Evolutionary conservation across 1,140 invertebrate species (phyloP), one percentile per base, ranked within the genome.

Genomic region (Tetranychus cinnabarinus): DNA sequence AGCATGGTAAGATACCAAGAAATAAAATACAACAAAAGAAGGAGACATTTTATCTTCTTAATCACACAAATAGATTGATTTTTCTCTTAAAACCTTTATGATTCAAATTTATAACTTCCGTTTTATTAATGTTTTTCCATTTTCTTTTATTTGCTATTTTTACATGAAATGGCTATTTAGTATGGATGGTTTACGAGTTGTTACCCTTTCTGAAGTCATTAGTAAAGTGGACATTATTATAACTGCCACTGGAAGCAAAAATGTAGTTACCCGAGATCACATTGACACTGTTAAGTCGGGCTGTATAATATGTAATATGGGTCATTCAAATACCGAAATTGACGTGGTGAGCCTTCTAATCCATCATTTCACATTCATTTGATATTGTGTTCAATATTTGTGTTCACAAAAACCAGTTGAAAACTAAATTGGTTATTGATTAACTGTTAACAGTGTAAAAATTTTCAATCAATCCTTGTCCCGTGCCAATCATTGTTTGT

Each of bases 261-360:
- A 92, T 70, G 89, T 96, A 23, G 88, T 97, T 36, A 88, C 85
- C 7, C 78, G 90, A 13, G 86, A 91, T 66, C 87, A 93, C 69
- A 89, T 96, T 86, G 90, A 96, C 74, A 83, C 89, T 68, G 88
- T 96, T 85, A 93, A 93, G 76, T 92, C 86, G 70, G 90, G 90
- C 56, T 92, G 89, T 71, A 87, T 96, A 61, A 81, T 97, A 0
- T 95, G 90, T 74, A 96, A 96, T 75, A 97, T 97, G 89, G 91
- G 91, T 0, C 91, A 96, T 75, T 93, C 88, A 58, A 96, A 97
- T 74, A 96, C 89, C 23, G 92, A 97, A 79, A 91, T 97, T 66
- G 92, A 96, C 78, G 87, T 96, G 64, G 85, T 87, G 77, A 74
- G 82, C 79, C n/a, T 31, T 35, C 5, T 31, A 2, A 36, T 56